These are phyloP conservation scores for Heliangelus exortis DNA, from an alignment of 2,797 vertebrate species.

Conservation along the genomic window DNA sequence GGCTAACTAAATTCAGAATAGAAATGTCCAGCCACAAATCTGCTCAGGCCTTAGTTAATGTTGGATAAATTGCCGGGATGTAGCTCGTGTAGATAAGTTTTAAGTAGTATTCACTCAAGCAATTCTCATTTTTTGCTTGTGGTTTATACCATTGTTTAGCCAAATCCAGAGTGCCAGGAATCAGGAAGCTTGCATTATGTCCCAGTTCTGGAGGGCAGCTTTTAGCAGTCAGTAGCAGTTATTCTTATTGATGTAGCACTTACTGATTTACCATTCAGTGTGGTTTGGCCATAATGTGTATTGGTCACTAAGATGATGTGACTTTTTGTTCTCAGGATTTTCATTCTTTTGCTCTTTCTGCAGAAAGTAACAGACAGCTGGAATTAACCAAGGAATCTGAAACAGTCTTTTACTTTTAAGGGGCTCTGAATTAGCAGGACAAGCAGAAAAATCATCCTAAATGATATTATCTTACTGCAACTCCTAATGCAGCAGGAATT, in stretches of 20 bases:
- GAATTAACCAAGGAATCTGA: not conserved
- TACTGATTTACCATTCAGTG: not conserved
- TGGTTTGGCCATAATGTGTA: not conserved
- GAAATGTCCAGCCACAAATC: not conserved
- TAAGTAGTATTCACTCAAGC: not conserved
- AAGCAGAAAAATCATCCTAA: not conserved
- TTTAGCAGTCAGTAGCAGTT: not conserved
- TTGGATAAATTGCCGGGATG: not conserved
- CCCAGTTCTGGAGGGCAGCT: not conserved
- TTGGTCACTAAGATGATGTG: not conserved
- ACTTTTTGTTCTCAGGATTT: not conserved
- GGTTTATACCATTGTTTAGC: not conserved
- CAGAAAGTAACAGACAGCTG: not conserved
- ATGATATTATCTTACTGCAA: not conserved
- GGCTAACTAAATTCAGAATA: not conserved
- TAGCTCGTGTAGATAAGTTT: not conserved
- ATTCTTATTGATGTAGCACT: not conserved
- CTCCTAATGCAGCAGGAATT: not conserved
- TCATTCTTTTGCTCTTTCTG: not conserved
- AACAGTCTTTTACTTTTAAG: not conserved
- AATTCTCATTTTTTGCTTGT: not conserved
- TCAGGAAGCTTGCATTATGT: not conserved
- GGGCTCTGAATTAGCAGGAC: not conserved
- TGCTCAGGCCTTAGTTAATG: not conserved
- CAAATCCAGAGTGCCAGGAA: not conserved